These are phyloP conservation scores for Listronotus oregonensis DNA, from an alignment of 1,140 invertebrate species.

Conservation along the genomic window DNA sequence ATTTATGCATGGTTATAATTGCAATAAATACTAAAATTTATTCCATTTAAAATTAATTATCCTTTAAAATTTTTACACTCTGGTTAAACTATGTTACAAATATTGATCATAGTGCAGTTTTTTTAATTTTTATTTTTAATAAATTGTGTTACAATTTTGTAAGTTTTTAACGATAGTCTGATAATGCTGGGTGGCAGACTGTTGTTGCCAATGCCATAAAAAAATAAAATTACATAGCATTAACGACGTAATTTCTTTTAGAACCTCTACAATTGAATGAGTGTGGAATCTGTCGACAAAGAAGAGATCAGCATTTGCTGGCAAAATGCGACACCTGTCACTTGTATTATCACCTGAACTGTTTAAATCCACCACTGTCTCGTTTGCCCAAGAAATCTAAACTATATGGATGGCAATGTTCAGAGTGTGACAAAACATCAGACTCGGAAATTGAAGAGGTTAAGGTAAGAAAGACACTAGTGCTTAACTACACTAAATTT, in stretches of 20 bases:
- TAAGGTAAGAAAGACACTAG: constrained; percentile 56
- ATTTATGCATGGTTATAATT: too few relatives aligned
- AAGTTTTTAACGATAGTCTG: too few relatives aligned
- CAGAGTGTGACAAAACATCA: constrained; percentile 85
- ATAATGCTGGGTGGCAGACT: too few relatives aligned
- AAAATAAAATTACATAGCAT: too few relatives aligned
- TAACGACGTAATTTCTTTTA: constrained; percentile 28
- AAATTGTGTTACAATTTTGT: too few relatives aligned
- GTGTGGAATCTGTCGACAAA: constrained; percentile 84
- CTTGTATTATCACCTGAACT: constrained; percentile 90
- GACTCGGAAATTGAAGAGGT: constrained; percentile 77
- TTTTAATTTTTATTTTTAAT: too few relatives aligned
- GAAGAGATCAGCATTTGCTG: constrained; percentile 84
- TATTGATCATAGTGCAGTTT: too few relatives aligned
- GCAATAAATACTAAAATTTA: too few relatives aligned
- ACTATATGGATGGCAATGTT: constrained; percentile 92
- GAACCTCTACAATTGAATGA: constrained; percentile 60
- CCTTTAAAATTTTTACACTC: too few relatives aligned
- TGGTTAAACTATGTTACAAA: too few relatives aligned
- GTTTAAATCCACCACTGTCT: constrained; percentile 88
- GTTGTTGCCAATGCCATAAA: too few relatives aligned
- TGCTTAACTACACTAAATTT: constrained; percentile 51
- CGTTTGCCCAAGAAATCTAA: constrained; percentile 95
- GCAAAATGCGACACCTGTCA: constrained; percentile 94
- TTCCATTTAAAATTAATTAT: too few relatives aligned